A percentile compares a stretch with the other conserved stretches of the same genome.
Conservation (phyloP, 2,797 vertebrate species). For the Spizella passerina region DNA sequence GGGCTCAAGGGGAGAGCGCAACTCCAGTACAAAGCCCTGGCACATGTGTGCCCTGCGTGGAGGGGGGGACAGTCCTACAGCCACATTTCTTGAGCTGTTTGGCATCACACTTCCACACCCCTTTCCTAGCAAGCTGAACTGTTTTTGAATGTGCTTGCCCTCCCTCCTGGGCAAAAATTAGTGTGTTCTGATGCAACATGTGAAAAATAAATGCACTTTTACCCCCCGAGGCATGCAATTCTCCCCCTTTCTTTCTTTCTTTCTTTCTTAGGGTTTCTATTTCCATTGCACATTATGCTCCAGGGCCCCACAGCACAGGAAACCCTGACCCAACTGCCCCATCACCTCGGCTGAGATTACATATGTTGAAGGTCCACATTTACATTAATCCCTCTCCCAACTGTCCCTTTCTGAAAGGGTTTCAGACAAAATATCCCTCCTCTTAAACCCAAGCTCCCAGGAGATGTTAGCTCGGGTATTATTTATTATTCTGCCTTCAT, state of each 20-base stretch:
- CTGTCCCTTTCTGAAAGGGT: not conserved
- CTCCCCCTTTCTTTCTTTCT: not conserved
- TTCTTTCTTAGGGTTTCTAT: not conserved
- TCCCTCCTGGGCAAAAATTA: not conserved
- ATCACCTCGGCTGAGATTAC: not conserved
- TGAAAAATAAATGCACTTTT: not conserved
- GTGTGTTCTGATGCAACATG: not conserved
- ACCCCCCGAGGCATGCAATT: not conserved
- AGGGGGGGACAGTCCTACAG: not conserved
- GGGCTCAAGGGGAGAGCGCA: not conserved
- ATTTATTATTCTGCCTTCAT: not conserved
- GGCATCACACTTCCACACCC: not conserved
- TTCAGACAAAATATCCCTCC: not conserved
- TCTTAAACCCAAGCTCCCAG: not conserved
- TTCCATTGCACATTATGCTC: not conserved
- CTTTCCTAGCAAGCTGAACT: not conserved
- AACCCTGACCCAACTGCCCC: not conserved
- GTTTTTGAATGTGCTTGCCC: not conserved
- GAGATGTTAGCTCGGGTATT: not conserved
- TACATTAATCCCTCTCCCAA: not conserved
- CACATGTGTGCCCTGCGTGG: fast-evolving
- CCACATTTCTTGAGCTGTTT: not conserved
- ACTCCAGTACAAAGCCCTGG: not conserved
- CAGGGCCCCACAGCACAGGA: not conserved
- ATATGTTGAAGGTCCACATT: not conserved